A percentile compares a stretch with the other conserved stretches of the same genome.
phyloP scores from a whole-genome alignment of 2,797 vertebrate genomes.

The Channallabes apus region DNA sequence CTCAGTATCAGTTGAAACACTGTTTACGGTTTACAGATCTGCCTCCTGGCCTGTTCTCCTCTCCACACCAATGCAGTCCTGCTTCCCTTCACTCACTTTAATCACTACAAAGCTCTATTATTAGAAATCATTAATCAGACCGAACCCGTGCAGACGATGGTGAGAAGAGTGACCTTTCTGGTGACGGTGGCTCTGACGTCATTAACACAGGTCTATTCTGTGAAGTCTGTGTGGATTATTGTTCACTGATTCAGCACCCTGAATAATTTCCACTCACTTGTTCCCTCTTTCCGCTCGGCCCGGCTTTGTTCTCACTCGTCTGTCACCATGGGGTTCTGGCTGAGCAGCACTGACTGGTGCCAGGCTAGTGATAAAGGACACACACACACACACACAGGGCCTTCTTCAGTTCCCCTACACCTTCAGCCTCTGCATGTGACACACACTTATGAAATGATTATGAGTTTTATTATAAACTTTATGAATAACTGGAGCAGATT shows the following conservation, averaged over 20 bases:
- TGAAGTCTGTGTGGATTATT: neutral
- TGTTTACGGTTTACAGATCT: neutral
- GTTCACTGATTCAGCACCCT: neutral
- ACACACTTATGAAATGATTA: no score
- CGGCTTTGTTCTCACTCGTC: neutral
- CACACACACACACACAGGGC: no score
- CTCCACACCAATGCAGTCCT: neutral
- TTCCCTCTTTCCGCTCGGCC: neutral
- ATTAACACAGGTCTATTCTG: neutral
- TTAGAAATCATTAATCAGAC: neutral
- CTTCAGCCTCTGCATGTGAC: neutral
- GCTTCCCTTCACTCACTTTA: neutral
- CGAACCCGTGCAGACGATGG: neutral
- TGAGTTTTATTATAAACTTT: no score
- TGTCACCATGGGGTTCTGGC: neutral
- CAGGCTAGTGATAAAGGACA: no score
- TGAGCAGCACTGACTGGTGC: neutral
- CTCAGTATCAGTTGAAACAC: neutral
- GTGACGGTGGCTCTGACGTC: neutral
- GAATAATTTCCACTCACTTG: no score
- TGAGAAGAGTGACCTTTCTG: neutral
- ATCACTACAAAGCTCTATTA: neutral
- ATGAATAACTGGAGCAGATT: neutral
- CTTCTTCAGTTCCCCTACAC: neutral
- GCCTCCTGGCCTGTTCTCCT: neutral